Conservation (phyloP, 2,888 invertebrate species). For the Amiota communis region DNA sequence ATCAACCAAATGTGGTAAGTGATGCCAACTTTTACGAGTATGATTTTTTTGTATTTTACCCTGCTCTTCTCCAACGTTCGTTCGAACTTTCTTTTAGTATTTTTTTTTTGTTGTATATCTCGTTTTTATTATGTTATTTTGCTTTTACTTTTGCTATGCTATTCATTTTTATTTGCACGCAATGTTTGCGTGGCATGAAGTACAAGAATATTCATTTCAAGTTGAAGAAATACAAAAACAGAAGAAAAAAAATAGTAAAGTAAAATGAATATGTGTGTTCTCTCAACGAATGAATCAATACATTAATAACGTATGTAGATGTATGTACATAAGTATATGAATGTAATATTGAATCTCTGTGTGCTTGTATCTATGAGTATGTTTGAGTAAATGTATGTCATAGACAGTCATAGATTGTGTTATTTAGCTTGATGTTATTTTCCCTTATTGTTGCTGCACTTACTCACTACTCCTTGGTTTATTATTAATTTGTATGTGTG, state of each 20-base stretch:
- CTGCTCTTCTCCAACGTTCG: background rate
- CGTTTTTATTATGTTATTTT: too few species aligned
- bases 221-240: background rate
- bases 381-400: background rate
- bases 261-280: background rate
- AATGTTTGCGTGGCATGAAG: background rate
- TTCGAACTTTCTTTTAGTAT: background rate
- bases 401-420: background rate
- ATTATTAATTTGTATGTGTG: background rate
- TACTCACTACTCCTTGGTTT: background rate
- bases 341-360: too few species aligned
- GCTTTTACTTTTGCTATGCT: too few species aligned
- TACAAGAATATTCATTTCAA: background rate
- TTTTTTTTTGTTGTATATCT: background rate
- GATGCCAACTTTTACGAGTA: background rate
- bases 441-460: constrained; percentile 1
- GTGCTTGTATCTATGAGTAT: too few species aligned
- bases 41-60: background rate
- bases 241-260: background rate
- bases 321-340: too few species aligned
- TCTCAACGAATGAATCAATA: background rate
- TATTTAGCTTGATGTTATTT: background rate
- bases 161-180: constrained; percentile 1
- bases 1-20: constrained; percentile 47
- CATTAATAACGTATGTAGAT: background rate